Evolutionary conservation across 30 jellyfish, hydroid and myxozoan genomes (phyloP).

Genomic region (Rhopilema esculentum): DNA sequence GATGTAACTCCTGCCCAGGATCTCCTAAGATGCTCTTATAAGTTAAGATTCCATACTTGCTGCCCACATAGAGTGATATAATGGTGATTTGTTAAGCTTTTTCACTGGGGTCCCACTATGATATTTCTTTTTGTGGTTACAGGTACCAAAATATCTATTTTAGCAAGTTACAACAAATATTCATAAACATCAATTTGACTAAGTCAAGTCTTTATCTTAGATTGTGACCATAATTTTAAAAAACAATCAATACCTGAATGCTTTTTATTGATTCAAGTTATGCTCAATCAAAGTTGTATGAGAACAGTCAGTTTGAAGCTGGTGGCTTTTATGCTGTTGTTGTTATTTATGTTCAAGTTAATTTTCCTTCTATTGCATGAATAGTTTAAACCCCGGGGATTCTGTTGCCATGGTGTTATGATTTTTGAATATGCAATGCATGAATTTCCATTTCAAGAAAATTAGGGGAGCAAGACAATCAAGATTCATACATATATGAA

Average conservation of each 20-base stretch:
- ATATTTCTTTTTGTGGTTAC: neutral
- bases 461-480: too few relatives aligned
- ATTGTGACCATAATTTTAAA: neutral
- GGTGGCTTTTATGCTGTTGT: neutral
- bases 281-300: neutral
- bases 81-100: too few relatives aligned
- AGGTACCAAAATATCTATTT: neutral
- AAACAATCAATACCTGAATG: neutral
- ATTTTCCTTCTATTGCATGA: neutral
- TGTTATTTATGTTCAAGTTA: neutral
- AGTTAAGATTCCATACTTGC: too few relatives aligned
- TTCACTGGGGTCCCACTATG: neutral
- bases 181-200: neutral
- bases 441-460: too few relatives aligned
- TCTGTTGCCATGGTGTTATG: neutral
- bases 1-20: too few relatives aligned
- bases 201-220: neutral
- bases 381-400: neutral
- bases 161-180: too few relatives aligned
- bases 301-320: neutral
- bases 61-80: too few relatives aligned
- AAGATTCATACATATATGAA: too few relatives aligned
- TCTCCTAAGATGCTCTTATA: too few relatives aligned
- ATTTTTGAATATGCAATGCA: neutral
- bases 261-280: neutral